phyloP scores from a whole-genome alignment of 2,888 invertebrate genomes.

The Deilephila porcellus region DNA sequence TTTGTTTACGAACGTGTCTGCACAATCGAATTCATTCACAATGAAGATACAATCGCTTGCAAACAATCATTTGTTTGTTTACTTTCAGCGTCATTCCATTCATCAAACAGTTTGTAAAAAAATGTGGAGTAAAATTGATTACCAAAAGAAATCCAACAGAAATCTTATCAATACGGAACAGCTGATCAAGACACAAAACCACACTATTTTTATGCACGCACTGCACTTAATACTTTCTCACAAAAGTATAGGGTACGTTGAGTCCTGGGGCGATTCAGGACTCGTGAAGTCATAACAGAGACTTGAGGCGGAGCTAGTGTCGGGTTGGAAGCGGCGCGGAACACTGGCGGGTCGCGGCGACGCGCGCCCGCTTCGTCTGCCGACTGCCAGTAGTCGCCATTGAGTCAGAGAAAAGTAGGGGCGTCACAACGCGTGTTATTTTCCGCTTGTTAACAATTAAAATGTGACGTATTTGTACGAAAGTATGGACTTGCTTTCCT shows the following conservation, averaged over 20 bases:
- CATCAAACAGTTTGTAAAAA: neutral
- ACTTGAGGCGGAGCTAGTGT: conserved; percentile 59
- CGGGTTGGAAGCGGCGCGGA: conserved; percentile 69
- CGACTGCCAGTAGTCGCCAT: conserved; percentile 46
- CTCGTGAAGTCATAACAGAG: conserved; percentile 50
- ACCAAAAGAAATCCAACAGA: conserved; percentile 45
- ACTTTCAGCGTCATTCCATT: conserved; percentile 21
- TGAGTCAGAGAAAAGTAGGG: conserved; percentile 78
- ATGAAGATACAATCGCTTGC: conserved; percentile 24
- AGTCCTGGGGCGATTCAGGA: conserved; percentile 42
- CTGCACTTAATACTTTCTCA: conserved; percentile 61
- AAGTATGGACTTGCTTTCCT: conserved; percentile 29
- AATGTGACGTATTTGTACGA: conserved; percentile 34
- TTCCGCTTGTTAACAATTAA: conserved; percentile 56
- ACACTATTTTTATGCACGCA: conserved; percentile 52
- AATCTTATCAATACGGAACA: conserved; percentile 63
- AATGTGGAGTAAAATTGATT: conserved; percentile 11
- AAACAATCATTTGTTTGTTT: conserved; percentile 26
- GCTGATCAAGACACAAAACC: conserved; percentile 63
- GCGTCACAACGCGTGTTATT: conserved; percentile 66
- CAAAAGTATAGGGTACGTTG: conserved; percentile 69
- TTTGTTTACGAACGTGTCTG: neutral
- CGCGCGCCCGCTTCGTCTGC: conserved; percentile 46
- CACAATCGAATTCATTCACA: conserved; percentile 17
- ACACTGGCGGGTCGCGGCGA: conserved; percentile 44